These are phyloP conservation scores for Gasterosteus aculeatus DNA, from an alignment of 2,113 vertebrate genomes.

Conservation along the genomic window DNA sequence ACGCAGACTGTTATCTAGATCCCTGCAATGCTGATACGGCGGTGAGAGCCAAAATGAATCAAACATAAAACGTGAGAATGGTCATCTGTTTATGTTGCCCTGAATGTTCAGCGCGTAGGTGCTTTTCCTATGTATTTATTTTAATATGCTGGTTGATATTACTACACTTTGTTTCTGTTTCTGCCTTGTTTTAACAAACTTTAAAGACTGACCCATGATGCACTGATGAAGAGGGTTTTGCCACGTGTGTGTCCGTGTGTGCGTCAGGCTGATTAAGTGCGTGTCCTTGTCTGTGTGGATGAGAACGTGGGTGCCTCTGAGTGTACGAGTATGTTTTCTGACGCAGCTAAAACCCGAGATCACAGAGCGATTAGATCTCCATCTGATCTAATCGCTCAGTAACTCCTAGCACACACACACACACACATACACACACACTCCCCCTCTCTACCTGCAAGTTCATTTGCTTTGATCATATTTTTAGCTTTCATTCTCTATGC, in stretches of 20 bases:
- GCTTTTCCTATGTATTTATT: background rate
- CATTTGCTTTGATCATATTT: slow-evolving; percentile 27
- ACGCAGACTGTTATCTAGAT: slow-evolving; percentile 30
- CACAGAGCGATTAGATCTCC: slow-evolving; percentile 49
- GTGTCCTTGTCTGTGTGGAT: slow-evolving; percentile 9
- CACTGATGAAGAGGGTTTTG: slow-evolving; percentile 29
- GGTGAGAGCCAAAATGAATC: background rate
- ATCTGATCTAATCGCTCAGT: slow-evolving; percentile 44
- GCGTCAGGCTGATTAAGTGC: slow-evolving; percentile 19
- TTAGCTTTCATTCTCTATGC: slow-evolving; percentile 15
- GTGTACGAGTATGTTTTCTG: slow-evolving; percentile 30
- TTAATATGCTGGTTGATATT: background rate
- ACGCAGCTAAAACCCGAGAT: slow-evolving; percentile 52
- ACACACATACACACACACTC: background rate
- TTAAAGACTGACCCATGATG: slow-evolving; percentile 17
- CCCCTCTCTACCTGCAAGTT: background rate
- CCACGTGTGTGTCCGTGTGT: background rate
- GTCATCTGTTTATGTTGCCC: background rate
- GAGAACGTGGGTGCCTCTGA: background rate
- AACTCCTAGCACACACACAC: slow-evolving; percentile 22
- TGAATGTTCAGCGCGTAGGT: background rate
- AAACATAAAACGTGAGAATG: background rate
- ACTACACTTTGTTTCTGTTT: background rate
- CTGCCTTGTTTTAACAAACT: background rate
- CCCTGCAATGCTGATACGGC: slow-evolving; percentile 11